Evolutionary conservation across 2,113 vertebrate genomes (phyloP).

Genomic region (Oenanthe melanoleuca): DNA sequence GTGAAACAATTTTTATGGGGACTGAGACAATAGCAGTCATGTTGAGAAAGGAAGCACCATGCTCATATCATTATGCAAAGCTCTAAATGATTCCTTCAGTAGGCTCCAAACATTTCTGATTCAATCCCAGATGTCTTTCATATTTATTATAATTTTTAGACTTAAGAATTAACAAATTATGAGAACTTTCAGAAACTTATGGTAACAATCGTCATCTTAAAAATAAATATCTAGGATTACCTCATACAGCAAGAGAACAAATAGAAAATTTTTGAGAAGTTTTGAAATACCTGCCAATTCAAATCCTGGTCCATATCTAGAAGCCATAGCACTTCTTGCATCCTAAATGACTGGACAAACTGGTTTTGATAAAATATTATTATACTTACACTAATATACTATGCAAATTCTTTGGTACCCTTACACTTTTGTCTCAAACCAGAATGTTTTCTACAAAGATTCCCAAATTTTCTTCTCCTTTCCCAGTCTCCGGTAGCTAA

Average conservation of each 20-base stretch:
- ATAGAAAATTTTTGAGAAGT: neutral
- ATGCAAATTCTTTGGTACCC: neutral
- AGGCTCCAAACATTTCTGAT: neutral
- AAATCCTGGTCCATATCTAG: neutral
- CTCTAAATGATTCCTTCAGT: neutral
- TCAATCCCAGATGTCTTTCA: neutral
- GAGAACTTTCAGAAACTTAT: neutral
- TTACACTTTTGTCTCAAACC: neutral
- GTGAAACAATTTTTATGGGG: neutral
- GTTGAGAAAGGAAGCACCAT: constrained; percentile 8
- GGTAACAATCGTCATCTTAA: neutral
- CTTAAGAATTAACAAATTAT: neutral
- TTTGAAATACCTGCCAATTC: neutral
- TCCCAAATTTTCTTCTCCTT: neutral
- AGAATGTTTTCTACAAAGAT: neutral
- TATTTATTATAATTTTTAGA: neutral
- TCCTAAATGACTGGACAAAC: neutral
- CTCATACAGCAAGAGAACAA: neutral
- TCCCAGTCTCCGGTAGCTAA: neutral
- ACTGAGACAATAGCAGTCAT: neutral
- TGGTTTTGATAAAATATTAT: neutral
- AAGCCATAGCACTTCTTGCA: neutral
- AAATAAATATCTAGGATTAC: neutral
- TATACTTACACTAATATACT: neutral
- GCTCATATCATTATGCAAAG: neutral